Evolutionary conservation across 2,113 vertebrate species (phyloP), one percentile per base, ranked within the genome.

Genomic region (Procavia capensis): DNA sequence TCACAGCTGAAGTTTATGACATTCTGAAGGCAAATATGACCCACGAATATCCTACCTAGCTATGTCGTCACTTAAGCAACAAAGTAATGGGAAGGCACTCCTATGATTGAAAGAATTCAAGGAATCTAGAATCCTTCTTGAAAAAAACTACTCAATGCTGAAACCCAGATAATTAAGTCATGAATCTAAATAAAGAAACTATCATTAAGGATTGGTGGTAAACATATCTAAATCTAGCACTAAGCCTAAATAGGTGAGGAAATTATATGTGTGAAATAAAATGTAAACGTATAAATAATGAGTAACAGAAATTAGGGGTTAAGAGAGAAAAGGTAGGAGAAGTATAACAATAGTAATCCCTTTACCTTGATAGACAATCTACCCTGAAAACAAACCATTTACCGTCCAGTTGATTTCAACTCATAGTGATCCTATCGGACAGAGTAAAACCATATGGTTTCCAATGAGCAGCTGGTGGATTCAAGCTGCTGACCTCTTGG

Each of bases 241-340:
- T 79, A 85, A 90, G 41, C 39, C 39, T 85, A 72, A 90, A 70
- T 79, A 79, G 87, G 41, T 61, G 31, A n/a, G 45, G 59, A 47
- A 70, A 34, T 70, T 94, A 83, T 31, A 83, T 59, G 39, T 91
- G 41, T 11, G 83, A 91, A 90, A 93, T 75, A 45, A 84, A 88
- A 61, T 78, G 64, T 88, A 81, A 90, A 91, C 36, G 50, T 91
- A 83, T 83, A 96, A 94, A 78, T 43, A 90, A 85, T 61, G 39
- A 84, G 47, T 76, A 91, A 94, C 24, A 83, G 91, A 96, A 96
- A 82, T 78, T 83, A 59, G 66, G 19, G 75, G 11, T 24, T 68
- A 76, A 34, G 1, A 82, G 66, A 76, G 50, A 94, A 20, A 39
- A 91, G 13, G 25, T 50, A 29, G 39, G 5, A 50, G 68, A 82